phyloP scores from a whole-genome alignment of 2,113 vertebrate genomes.

The Cephalopholis sonnerati region DNA sequence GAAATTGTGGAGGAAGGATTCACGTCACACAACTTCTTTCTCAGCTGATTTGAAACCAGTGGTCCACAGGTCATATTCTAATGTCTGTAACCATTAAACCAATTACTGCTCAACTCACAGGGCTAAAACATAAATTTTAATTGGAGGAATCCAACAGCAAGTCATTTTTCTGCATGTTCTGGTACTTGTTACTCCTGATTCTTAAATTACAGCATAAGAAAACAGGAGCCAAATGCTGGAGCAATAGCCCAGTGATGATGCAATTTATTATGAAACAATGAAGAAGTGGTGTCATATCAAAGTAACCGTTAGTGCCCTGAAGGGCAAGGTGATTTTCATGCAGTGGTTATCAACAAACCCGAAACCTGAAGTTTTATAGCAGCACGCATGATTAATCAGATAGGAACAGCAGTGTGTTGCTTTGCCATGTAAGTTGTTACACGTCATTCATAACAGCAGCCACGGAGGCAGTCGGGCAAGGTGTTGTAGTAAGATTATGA shows the following conservation, averaged over 20 bases:
- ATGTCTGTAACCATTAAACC: background rate
- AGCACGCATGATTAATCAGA: background rate
- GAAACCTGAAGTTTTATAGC: background rate
- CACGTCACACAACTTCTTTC: background rate
- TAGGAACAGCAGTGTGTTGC: background rate
- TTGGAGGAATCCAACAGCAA: background rate
- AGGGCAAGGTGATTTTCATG: background rate
- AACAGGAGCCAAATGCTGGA: background rate
- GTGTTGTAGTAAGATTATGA: slow-evolving; percentile 16
- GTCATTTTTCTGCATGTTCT: background rate
- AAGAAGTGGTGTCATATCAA: background rate
- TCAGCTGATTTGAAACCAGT: slow-evolving; percentile 1
- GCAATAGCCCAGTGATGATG: background rate
- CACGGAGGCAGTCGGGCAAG: slow-evolving; percentile 12
- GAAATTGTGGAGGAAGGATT: background rate
- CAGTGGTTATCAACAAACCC: background rate
- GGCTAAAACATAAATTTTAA: background rate
- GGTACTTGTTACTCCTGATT: background rate
- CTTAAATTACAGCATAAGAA: background rate
- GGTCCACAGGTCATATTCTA: background rate
- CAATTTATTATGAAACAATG: background rate
- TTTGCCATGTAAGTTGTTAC: background rate
- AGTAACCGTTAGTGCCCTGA: background rate
- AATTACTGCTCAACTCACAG: background rate
- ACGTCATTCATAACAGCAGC: slow-evolving; percentile 19